These are phyloP conservation scores for Hecatera dysodea DNA, from an alignment of 2,888 invertebrate genomes.

Conservation along the genomic window DNA sequence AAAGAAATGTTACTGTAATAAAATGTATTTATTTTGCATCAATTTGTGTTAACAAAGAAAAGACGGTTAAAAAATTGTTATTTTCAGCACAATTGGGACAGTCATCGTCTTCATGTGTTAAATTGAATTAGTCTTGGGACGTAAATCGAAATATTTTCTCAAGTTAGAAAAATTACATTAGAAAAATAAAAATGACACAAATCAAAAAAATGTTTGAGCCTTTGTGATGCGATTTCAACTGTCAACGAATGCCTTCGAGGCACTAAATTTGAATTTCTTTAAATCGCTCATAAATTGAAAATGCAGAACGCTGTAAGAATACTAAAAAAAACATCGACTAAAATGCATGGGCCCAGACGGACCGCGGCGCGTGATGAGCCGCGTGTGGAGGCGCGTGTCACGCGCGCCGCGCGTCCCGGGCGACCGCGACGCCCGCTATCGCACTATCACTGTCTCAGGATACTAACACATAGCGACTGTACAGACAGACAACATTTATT, in stretches of 20 bases:
- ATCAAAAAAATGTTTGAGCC: neutral
- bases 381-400: constrained; percentile 35
- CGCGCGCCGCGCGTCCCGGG: constrained; percentile 33
- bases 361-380: constrained; percentile 27
- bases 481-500: neutral
- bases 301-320: neutral
- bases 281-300: no score
- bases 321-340: neutral
- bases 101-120: neutral
- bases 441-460: constrained; percentile 42
- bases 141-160: neutral
- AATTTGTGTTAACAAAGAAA: neutral
- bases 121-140: no score
- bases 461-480: constrained; percentile 10
- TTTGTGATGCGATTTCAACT: neutral
- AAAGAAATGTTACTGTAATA: neutral
- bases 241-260: neutral
- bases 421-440: constrained; percentile 11
- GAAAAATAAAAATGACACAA: neutral
- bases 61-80: neutral
- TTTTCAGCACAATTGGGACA: neutral
- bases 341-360: neutral
- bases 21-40: neutral
- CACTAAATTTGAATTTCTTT: no score
- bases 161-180: neutral